Conservation (phyloP, 2,888 invertebrate species). For the Cataglyphis altisquamis region DNA sequence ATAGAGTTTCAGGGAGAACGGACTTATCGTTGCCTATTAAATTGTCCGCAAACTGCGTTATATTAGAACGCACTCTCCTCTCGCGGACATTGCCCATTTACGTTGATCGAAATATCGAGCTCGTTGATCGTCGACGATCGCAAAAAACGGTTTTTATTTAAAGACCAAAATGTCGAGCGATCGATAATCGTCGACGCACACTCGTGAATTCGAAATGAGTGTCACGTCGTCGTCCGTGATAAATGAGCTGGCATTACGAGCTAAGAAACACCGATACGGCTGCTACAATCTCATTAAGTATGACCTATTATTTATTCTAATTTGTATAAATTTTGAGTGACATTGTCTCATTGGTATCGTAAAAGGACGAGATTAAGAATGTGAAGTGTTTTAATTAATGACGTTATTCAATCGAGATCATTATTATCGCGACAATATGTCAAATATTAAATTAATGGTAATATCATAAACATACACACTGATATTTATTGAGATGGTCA, state of each 20-base stretch:
- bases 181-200: constrained; percentile 60
- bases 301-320: not conserved
- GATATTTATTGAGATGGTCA: not conserved
- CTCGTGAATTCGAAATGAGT: constrained; percentile 65
- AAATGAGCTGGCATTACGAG: constrained; percentile 37
- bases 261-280: not conserved
- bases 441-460: constrained; percentile 7
- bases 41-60: constrained; percentile 38
- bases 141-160: constrained; percentile 19
- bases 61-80: not conserved
- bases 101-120: constrained; percentile 27
- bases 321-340: not conserved
- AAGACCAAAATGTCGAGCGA: not conserved
- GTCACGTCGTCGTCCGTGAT: constrained; percentile 57
- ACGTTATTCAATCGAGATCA: not conserved
- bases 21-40: constrained; percentile 70
- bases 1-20: constrained; percentile 52
- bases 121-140: constrained; percentile 9
- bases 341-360: not conserved
- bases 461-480: constrained; percentile 5
- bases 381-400: constrained; percentile 23
- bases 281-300: not conserved
- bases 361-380: constrained; percentile 15
- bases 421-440: not conserved
- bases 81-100: not conserved